A percentile compares a stretch with the other conserved stretches of the same genome.
phyloP scores from a whole-genome alignment of 2,888 invertebrate species.

The Aspidapion aeneum region DNA sequence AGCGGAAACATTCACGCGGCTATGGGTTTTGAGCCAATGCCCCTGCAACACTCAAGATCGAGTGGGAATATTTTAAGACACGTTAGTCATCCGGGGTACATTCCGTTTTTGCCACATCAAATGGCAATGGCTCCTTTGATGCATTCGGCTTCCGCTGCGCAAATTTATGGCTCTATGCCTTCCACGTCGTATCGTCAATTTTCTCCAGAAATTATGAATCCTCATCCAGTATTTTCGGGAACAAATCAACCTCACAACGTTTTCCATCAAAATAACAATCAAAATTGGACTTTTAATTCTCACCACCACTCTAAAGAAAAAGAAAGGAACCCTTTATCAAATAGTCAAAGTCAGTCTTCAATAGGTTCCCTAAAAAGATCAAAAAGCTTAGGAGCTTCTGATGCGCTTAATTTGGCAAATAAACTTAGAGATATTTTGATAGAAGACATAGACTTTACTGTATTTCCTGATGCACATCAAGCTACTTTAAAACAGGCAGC shows the following conservation, averaged over 20 bases:
- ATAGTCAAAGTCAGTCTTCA: constrained; percentile 38
- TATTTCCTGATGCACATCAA: constrained; percentile 71
- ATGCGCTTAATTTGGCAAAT: constrained; percentile 64
- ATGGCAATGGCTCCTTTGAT: constrained; percentile 45
- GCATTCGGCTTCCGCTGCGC: constrained; percentile 61
- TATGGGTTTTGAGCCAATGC: constrained; percentile 38
- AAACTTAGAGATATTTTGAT: constrained; percentile 63
- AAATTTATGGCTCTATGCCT: constrained; percentile 58
- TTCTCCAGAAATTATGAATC: constrained; percentile 38
- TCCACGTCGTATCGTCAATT: constrained; percentile 57
- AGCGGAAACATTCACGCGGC: constrained; percentile 41
- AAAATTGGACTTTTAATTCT: constrained; percentile 17
- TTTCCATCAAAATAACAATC: constrained; percentile 30
- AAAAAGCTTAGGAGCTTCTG: constrained; percentile 77
- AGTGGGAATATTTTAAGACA: constrained; percentile 69
- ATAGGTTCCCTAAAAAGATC: constrained; percentile 63
- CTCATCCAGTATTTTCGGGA: constrained; percentile 50
- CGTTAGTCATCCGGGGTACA: constrained; percentile 36
- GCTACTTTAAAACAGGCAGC: constrained; percentile 70
- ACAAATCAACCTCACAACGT: constrained; percentile 34
- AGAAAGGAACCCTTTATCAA: too few relatives aligned
- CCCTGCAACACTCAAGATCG: constrained; percentile 51
- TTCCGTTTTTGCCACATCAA: constrained; percentile 36
- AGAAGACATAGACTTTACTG: constrained; percentile 72
- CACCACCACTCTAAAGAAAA: constrained; percentile 20